Percentiles rank a stretch among this genome's conserved stretches.
Conservation (phyloP, 2,113 vertebrate genomes). For the Cardinalis cardinalis region DNA sequence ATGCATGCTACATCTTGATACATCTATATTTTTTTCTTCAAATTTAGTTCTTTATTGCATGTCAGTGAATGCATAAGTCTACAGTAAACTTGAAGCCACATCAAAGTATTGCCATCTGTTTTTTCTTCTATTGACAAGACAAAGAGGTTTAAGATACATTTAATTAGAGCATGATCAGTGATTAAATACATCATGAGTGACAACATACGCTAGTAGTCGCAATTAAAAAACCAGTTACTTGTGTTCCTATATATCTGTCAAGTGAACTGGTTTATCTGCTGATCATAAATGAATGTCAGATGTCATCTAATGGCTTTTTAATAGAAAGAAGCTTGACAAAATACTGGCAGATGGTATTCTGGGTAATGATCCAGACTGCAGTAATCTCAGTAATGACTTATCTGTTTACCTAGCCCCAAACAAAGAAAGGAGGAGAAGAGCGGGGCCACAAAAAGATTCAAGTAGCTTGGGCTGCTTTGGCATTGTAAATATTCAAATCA, state of each 20-base stretch:
- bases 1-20: neutral
- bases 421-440: neutral
- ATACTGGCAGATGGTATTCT: conserved; percentile 54
- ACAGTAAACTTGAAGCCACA: neutral
- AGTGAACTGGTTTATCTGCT: conserved; percentile 44
- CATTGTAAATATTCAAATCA: conserved; percentile 31
- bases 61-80: neutral
- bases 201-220: conserved; percentile 1
- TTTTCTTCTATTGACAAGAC: neutral
- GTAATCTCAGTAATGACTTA: conserved; percentile 61
- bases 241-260: conserved; percentile 43
- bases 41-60: neutral
- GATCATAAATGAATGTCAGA: conserved; percentile 52
- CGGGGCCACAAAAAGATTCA: neutral
- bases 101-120: neutral
- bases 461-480: neutral
- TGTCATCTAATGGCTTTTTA: conserved; percentile 62
- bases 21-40: neutral
- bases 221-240: conserved; percentile 50
- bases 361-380: conserved; percentile 57
- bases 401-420: conserved; percentile 57
- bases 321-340: conserved; percentile 62
- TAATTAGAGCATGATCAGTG: conserved; percentile 45
- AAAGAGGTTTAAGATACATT: conserved; percentile 28
- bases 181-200: conserved; percentile 42